phyloP scores from a whole-genome alignment of 2,113 vertebrate species.

The Ictalurus punctatus region DNA sequence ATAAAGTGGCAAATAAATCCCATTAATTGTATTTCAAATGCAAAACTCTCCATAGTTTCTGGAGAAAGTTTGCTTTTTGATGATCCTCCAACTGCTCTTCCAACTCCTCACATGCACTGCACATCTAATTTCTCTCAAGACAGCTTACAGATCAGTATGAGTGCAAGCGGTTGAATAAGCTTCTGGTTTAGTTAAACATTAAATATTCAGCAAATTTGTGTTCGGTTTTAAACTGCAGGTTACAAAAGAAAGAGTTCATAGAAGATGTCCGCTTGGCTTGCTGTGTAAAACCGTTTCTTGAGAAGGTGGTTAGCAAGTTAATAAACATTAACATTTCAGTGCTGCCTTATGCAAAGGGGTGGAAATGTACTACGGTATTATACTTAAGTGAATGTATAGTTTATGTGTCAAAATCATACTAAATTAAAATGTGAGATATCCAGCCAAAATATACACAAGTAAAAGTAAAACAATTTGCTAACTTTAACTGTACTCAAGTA shows the following conservation, averaged over 20 bases:
- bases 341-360: background rate
- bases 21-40: slow-evolving; percentile 1
- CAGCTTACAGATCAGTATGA: background rate
- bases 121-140: background rate
- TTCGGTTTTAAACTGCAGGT: background rate
- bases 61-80: background rate
- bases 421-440: background rate
- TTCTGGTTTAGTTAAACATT: background rate
- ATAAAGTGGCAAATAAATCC: slow-evolving; percentile 2
- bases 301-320: background rate
- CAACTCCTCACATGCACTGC: background rate
- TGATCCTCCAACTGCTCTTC: background rate
- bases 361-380: background rate
- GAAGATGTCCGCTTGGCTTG: background rate
- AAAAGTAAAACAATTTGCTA: background rate
- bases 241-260: background rate
- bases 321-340: background rate
- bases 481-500: background rate
- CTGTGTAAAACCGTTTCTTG: background rate
- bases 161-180: background rate
- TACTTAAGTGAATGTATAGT: background rate
- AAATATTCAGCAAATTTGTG: background rate
- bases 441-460: background rate
- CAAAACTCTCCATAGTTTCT: background rate
- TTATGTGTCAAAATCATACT: background rate